Evolutionary conservation across 1,140 invertebrate species (phyloP), one percentile per base, ranked within the genome.

Genomic region (Pollicipes pollicipes): DNA sequence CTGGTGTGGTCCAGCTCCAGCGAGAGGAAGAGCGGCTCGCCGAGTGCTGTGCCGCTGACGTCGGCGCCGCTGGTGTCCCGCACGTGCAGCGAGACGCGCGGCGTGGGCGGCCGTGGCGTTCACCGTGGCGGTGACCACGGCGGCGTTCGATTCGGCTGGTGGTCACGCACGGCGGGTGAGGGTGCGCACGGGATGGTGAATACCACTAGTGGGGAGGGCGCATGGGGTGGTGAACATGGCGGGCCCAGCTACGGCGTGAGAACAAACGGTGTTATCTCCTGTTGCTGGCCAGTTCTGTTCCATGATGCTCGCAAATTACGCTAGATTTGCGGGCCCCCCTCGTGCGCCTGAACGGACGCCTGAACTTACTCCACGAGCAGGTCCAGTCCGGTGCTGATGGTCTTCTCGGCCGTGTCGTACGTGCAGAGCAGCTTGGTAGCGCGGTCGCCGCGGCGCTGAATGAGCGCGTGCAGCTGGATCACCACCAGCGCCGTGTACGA

Each of bases 391-490:
- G 77, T 79, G n/a, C 74, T 77, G 17, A 80, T 74, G 1, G 78
- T 78, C 70, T 82, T 82, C 75, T 78, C 78, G 64, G 72, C 77
- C 35, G 79, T 76, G 58, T 82, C 80, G 64, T 84, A 76, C 1
- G 79, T 76, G 72, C 85, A 86, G 21, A 83, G 82, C 0, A 85
- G 77, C 73, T 80, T 80, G 29, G 85, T 79, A 4, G 84, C 80
- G 68, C 83, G 78, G 75, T 86, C 85, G 3, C 83, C 84, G 28
- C 82, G 77, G 68, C 83, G 78, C 73, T 86, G 85, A 30, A 86
- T 83, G 69, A 85, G 80, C 1, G 84, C 83, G 75, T 86, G 85
- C 70, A 83, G 82, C 74, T 86, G 85, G 26, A 86, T 79, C 0
- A 85, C 80, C n/a, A 86, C 77, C 0, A 82, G 81, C 17, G 82